phyloP scores from a whole-genome alignment of 2,888 invertebrate genomes.

The Caenorhabditis parvicauda region DNA sequence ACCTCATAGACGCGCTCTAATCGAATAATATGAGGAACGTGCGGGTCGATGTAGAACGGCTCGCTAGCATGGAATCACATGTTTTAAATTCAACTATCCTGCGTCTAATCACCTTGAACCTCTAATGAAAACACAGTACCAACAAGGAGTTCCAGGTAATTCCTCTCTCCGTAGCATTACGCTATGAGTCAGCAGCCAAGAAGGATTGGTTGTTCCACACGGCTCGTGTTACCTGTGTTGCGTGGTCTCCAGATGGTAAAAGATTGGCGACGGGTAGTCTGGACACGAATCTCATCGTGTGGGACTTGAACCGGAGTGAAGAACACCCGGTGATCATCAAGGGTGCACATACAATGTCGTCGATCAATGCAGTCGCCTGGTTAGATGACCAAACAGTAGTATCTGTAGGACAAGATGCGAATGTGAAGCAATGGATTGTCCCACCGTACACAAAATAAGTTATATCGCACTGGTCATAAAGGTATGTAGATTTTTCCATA shows the following conservation, averaged over 20 bases:
- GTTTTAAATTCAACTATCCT: too few species aligned
- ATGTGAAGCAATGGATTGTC: slow-evolving; percentile 75
- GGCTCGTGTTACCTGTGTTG: slow-evolving; percentile 65
- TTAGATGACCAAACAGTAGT: slow-evolving; percentile 78
- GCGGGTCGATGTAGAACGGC: too few species aligned
- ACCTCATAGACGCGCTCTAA: not conserved
- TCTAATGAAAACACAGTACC: not conserved
- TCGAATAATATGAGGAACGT: too few species aligned
- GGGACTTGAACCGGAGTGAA: slow-evolving; percentile 82
- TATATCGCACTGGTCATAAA: too few species aligned
- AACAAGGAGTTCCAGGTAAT: slow-evolving; percentile 29
- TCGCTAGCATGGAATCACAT: too few species aligned
- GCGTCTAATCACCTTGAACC: too few species aligned
- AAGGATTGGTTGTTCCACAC: slow-evolving; percentile 94
- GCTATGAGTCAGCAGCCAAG: slow-evolving; percentile 41
- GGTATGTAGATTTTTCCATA: too few species aligned
- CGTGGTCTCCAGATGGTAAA: slow-evolving; percentile 63
- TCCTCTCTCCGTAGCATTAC: slow-evolving; percentile 41
- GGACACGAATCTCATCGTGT: slow-evolving; percentile 89
- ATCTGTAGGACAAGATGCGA: slow-evolving; percentile 92
- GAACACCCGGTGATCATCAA: slow-evolving; percentile 60
- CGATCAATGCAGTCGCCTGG: slow-evolving; percentile 89
- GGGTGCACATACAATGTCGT: slow-evolving; percentile 88
- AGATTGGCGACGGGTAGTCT: slow-evolving; percentile 89
- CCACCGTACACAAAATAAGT: too few species aligned